Percentiles rank a stretch among this genome's conserved stretches.
These are phyloP conservation scores for Bicyclus anynana DNA, from an alignment of 1,140 invertebrate genomes.

Conservation along the genomic window DNA sequence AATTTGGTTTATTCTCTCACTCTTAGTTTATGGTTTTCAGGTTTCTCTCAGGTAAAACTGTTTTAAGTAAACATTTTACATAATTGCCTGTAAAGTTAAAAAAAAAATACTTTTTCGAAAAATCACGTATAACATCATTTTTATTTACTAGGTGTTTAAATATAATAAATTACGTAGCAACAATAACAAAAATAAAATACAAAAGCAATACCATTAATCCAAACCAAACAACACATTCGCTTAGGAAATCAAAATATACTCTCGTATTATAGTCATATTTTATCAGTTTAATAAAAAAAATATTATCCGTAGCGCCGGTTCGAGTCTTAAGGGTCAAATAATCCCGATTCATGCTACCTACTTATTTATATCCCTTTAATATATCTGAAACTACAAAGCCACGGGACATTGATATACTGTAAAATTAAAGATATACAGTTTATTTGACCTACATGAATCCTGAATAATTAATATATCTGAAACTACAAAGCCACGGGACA, in stretches of 20 bases:
- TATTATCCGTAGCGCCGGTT: slow-evolving; percentile 23
- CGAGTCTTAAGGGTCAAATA: slow-evolving; percentile 21
- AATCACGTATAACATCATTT: too few relatives aligned
- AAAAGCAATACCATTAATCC: not conserved
- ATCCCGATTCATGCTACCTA: slow-evolving; percentile 27
- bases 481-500: slow-evolving; percentile 11
- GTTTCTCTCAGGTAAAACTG: too few relatives aligned
- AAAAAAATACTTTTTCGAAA: too few relatives aligned
- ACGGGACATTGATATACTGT: not conserved
- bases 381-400: slow-evolving; percentile 20
- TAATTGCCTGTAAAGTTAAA: too few relatives aligned
- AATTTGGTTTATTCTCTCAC: too few relatives aligned
- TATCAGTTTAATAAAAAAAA: slow-evolving; percentile 28
- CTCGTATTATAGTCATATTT: not conserved
- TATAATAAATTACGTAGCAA: too few relatives aligned
- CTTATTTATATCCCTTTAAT: slow-evolving; percentile 16
- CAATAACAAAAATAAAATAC: too few relatives aligned
- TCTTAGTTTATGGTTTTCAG: too few relatives aligned
- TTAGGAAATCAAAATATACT: slow-evolving; percentile 1
- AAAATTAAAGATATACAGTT: not conserved
- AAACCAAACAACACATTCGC: not conserved
- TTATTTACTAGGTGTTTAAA: too few relatives aligned
- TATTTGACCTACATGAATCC: too few relatives aligned
- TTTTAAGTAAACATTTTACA: too few relatives aligned
- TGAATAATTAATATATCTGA: slow-evolving; percentile 20